A percentile compares a stretch with the other conserved stretches of the same genome.
Evolutionary conservation across 2,888 invertebrate species (phyloP).

Genomic region (Drosophila falleni): DNA sequence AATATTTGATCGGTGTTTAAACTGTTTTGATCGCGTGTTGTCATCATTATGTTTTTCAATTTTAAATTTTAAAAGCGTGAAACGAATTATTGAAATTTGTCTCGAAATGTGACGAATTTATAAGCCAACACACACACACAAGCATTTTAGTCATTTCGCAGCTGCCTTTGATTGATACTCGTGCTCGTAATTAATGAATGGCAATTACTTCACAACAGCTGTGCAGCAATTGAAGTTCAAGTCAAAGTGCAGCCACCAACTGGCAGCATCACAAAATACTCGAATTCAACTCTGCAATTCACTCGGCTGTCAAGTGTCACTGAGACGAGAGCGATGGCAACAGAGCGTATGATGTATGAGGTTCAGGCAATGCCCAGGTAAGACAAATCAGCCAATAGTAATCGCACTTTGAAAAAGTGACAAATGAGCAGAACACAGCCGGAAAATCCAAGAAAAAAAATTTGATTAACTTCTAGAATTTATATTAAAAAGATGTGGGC

Average conservation of each 20-base stretch:
- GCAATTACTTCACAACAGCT: conserved; percentile 50
- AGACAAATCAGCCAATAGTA: conserved; percentile 40
- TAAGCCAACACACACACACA: conserved; percentile 1
- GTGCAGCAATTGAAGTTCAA: conserved; percentile 34
- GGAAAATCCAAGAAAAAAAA: neutral
- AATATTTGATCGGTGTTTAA: conserved; percentile 60
- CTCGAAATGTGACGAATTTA: conserved; percentile 28
- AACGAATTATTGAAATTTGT: conserved; percentile 35
- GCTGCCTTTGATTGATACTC: conserved; percentile 38
- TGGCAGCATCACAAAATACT: conserved; percentile 27
- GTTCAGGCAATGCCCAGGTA: neutral
- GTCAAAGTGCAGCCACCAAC: conserved; percentile 37
- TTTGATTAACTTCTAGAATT: too few relatives aligned
- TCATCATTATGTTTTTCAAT: conserved; percentile 42
- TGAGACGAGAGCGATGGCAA: neutral
- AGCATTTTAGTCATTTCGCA: neutral
- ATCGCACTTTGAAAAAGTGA: conserved; percentile 22
- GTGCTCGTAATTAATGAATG: conserved; percentile 43
- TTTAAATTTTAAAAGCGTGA: conserved; percentile 42
- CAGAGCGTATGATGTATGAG: conserved; percentile 13
- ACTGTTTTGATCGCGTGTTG: conserved; percentile 67
- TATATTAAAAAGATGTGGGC: too few relatives aligned
- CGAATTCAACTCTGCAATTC: conserved; percentile 42
- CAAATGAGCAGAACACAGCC: conserved; percentile 6
- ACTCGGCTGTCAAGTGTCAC: conserved; percentile 47